phyloP scores from a whole-genome alignment of 2,113 vertebrate species.

The Tachuris rubrigastra region DNA sequence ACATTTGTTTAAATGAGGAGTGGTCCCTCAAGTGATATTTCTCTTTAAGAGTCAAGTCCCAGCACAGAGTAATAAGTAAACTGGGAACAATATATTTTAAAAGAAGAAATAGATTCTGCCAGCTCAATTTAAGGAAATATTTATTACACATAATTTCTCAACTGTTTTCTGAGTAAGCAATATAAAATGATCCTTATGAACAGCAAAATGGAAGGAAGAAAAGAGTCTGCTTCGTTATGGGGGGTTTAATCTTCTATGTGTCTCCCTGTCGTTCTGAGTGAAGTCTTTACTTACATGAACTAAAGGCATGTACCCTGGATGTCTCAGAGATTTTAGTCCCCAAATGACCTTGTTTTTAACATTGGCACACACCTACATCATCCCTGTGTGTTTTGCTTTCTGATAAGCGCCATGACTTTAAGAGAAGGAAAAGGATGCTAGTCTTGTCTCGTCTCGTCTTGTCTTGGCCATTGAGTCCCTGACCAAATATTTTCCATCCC shows the following conservation, averaged over 20 bases:
- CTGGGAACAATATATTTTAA: conserved; percentile 63
- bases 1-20: conserved; percentile 73
- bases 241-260: conserved; percentile 22
- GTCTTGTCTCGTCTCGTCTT: neutral
- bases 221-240: conserved; percentile 9
- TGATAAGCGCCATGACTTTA: neutral
- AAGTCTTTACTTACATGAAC: conserved; percentile 27
- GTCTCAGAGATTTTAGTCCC: neutral
- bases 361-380: neutral
- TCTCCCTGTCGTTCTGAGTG: neutral
- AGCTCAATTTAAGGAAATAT: conserved; percentile 65
- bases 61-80: conserved; percentile 65
- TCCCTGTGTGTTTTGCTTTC: neutral
- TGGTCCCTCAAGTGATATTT: conserved; percentile 70
- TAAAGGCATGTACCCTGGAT: neutral
- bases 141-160: conserved; percentile 65
- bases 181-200: conserved; percentile 37
- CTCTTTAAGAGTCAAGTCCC: conserved; percentile 63
- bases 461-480: neutral
- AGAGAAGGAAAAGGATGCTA: neutral
- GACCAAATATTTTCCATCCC: neutral
- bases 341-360: neutral
- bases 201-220: neutral
- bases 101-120: conserved; percentile 53
- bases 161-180: conserved; percentile 58